A percentile compares a stretch with the other conserved stretches of the same genome.
These are phyloP conservation scores for Drosophila basisetae DNA, from an alignment of 2,888 invertebrate genomes.

Conservation along the genomic window DNA sequence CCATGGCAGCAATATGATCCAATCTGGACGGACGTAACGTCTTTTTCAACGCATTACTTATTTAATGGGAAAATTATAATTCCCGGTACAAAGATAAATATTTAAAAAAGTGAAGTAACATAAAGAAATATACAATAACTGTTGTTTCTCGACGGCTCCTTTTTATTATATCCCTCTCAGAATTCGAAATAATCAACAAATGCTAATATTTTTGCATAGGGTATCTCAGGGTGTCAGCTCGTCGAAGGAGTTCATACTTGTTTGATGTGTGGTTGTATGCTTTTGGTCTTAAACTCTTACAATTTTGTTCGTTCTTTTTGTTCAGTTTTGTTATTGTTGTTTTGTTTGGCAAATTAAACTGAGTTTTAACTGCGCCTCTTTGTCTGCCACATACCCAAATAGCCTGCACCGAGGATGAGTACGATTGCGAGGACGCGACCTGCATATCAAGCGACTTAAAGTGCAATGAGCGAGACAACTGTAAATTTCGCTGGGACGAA, in stretches of 20 bases:
- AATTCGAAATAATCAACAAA: background rate
- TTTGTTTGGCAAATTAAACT: constrained; percentile 1
- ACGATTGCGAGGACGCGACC: constrained; percentile 94
- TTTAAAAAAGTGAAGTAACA: background rate
- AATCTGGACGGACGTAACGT: background rate
- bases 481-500: constrained; percentile 93
- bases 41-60: background rate
- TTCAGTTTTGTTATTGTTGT: background rate
- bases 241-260: background rate
- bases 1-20: too few relatives aligned
- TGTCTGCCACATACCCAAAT: background rate
- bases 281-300: background rate
- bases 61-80: background rate
- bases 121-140: background rate
- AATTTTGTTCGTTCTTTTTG: background rate
- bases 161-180: background rate
- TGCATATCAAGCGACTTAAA: constrained; percentile 90
- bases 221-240: background rate
- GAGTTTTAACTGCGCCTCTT: constrained; percentile 18
- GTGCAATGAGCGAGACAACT: constrained; percentile 92
- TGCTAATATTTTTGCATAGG: background rate
- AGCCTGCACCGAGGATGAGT: constrained; percentile 87
- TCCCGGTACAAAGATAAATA: background rate
- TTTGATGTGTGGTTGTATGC: constrained; percentile 12
- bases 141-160: too few relatives aligned